Evolutionary conservation across 1,140 invertebrate species (phyloP), one percentile per base, ranked within the genome.

Genomic region (Bombus confusus): DNA sequence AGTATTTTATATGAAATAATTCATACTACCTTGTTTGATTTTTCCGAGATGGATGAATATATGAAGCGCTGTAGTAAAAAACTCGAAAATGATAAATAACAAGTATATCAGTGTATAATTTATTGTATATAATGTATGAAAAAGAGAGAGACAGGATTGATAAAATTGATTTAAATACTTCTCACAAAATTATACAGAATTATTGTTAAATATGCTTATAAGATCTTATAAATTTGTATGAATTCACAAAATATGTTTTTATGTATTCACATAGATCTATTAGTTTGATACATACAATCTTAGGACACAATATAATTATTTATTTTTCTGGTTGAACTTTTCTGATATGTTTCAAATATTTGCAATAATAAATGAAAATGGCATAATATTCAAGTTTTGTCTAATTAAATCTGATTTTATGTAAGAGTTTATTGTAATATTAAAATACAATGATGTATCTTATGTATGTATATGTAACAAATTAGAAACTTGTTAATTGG

Each of bases 31-130:
- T 94, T 98, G 59, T 95, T 96, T 39, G 97, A 98, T 93, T 98
- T 97, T 91, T 96, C 97, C 15, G 96, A 98, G 86, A 96, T 98
- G 94, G 96, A 98, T 90, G 93, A 95, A 43, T 98, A 98, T 91
- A 97, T 98, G 95, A 97, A 97, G 92, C 90, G 81, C 31, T 93
- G 92, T 59, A 93, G 87, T 66, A 88, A 87, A 80, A 92, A 90
- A 78, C 90, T 94, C 72, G 86, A 93, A 66, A 86, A 37, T 72
- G 90, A 92, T 80, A 92, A 92, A 81, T 92, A 78, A 80, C 64
- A 72, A 43, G 15, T 31, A 62, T 5, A 22, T 62, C 15, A 31
- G 2, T 47, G 18, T 39, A 39, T 25, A n/a, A 52, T 25, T 47
- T 22, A 22, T 25, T 69, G 39, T 31, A 39, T 47, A n/a, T 41